Conservation (phyloP, 2,888 invertebrate genomes). For the Campoletis raptor region DNA sequence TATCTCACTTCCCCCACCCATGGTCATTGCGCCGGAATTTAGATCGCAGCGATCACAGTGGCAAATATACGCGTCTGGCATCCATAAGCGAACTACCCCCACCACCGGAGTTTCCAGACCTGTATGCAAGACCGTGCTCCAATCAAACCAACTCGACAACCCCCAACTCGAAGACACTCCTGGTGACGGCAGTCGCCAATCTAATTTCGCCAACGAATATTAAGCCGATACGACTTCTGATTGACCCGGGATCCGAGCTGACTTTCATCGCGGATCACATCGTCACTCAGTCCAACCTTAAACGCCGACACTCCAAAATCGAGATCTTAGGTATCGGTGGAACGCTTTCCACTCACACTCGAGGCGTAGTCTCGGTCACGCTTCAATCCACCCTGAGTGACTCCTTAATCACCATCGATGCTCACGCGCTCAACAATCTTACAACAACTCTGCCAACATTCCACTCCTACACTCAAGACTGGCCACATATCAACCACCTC, state of each 20-base stretch:
- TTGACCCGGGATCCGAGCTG: conserved; percentile 62
- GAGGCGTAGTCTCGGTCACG: conserved; percentile 21
- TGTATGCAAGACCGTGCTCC: no score
- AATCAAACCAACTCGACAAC: not conserved
- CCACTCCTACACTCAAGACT: not conserved
- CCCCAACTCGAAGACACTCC: not conserved
- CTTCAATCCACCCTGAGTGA: not conserved
- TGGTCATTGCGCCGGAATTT: no score
- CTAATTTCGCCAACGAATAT: no score
- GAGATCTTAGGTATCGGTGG: conserved; percentile 51
- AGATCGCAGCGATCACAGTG: no score
- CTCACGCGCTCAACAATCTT: conserved; percentile 36
- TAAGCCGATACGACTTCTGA: conserved; percentile 40
- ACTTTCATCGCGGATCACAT: conserved; percentile 55
- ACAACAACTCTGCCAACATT: conserved; percentile 52
- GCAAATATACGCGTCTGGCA: no score
- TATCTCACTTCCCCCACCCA: no score
- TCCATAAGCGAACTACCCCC: no score
- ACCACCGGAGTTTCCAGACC: no score
- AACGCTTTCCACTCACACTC: conserved; percentile 14
- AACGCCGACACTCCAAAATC: conserved; percentile 2
- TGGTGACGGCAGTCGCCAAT: no score
- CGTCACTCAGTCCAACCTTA: conserved; percentile 15
- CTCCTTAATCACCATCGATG: conserved; percentile 5
- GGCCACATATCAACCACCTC: conserved; percentile 54